Evolutionary conservation across 2,888 invertebrate genomes (phyloP), one percentile per base, ranked within the genome.

Genomic region (Agelastica alni): DNA sequence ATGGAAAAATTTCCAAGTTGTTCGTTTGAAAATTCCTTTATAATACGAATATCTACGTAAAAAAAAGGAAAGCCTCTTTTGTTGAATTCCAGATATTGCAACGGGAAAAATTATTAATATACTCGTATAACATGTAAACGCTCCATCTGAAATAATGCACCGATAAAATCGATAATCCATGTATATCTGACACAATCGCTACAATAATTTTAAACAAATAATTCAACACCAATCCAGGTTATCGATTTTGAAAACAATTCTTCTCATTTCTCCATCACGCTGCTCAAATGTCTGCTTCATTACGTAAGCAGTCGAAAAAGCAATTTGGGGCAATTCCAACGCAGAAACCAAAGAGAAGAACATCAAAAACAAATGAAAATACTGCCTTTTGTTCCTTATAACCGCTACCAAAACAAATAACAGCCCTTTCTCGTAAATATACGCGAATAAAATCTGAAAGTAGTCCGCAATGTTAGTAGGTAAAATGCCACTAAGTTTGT

Each of bases 271-370:
- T 32, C 10, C 13, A 10, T 6, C 20, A n/a, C 2, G 16, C 20
- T 39, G 20, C 7, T 39, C 10, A 22, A 39, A 10, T 53, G 52
- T 51, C 65, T 63, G 70, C 69, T 72, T 74, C 72, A 73, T 74
- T 74, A 74, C 72, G 70, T 70, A 72, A 71, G 66, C 72, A 68
- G 69, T 71, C 68, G 70, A 69, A 70, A 72, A 73, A 69, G 70
- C 72, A 73, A 73, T 73, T 73, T 73, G 70, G 73, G 72, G 72
- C 74, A 73, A 74, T 75, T 74, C 69, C 70, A 69, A 68, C 71
- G 71, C 71, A 73, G 73, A 73, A 68, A 68, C 66, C 65, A 66
- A 65, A 65, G 62, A 66, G 66, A 66, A 67, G 66, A 66, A 67
- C 65, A 67, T 67, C 66, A 65, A 69, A 70, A 70, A 68, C 68